Conservation (phyloP, 2,888 invertebrate species). For the Ophioninae sp. region DNA sequence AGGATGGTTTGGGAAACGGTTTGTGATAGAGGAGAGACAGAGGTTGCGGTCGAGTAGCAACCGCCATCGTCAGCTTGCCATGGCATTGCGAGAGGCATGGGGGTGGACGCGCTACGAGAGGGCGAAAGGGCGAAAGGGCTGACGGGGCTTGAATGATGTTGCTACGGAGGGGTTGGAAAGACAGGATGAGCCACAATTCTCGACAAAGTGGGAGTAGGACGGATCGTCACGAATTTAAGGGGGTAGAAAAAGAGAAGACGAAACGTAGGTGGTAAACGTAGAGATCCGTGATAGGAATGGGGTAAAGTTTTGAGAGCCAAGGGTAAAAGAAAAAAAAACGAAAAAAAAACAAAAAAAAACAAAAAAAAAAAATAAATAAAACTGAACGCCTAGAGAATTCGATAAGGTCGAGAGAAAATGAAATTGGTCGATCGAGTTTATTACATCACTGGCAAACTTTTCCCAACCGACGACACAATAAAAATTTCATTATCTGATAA, state of each 20-base stretch:
- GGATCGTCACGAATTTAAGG: background rate
- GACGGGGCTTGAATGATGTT: slow-evolving; percentile 52
- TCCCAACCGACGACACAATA: background rate
- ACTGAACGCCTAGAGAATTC: slow-evolving; percentile 30
- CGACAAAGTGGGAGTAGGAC: slow-evolving; percentile 11
- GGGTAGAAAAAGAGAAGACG: background rate
- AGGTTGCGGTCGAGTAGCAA: slow-evolving; percentile 48
- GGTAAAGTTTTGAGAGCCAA: slow-evolving; percentile 25
- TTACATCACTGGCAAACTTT: slow-evolving; percentile 20
- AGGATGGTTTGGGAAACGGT: slow-evolving; percentile 15
- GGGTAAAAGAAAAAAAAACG: slow-evolving; percentile 32
- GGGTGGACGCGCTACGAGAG: slow-evolving; percentile 12
- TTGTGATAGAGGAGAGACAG: slow-evolving; percentile 5
- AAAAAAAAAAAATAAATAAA: no score
- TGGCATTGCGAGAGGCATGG: slow-evolving; percentile 19
- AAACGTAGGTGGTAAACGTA: slow-evolving; percentile 32
- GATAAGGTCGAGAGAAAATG: slow-evolving; percentile 16
- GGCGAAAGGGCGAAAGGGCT: slow-evolving; percentile 22
- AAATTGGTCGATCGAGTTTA: slow-evolving; percentile 33
- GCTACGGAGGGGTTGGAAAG: slow-evolving; percentile 21
- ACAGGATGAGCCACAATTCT: slow-evolving; percentile 2
- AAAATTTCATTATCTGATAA: slow-evolving; percentile 18
- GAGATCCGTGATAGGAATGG: slow-evolving; percentile 23
- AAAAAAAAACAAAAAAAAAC: no score
- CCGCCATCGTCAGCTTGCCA: slow-evolving; percentile 33